Conservation (phyloP, 2,797 vertebrate genomes). For the Amniataba percoides region DNA sequence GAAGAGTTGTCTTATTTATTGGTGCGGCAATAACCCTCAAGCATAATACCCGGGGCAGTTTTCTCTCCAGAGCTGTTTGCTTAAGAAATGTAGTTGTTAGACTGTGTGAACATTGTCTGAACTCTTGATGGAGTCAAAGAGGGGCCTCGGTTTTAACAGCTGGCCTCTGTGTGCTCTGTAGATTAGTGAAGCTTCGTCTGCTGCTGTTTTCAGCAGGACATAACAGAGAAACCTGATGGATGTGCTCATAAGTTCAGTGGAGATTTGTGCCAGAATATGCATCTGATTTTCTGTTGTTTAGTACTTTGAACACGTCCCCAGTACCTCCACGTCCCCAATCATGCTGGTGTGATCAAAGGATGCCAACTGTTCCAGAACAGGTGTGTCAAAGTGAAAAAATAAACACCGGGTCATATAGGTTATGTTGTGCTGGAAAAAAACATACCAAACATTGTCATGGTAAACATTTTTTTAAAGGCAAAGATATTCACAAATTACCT, state of each 20-base stretch:
- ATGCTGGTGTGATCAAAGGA: too few species aligned
- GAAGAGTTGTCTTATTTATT: background rate
- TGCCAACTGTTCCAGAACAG: too few species aligned
- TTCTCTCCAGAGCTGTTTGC: constrained; percentile 41
- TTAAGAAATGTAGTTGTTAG: constrained; percentile 21
- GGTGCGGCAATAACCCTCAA: background rate
- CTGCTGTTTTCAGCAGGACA: background rate
- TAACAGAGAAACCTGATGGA: constrained; percentile 21
- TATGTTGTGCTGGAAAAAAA: too few species aligned
- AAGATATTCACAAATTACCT: too few species aligned
- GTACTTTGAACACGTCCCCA: background rate
- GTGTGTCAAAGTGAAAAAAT: too few species aligned
- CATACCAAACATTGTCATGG: too few species aligned
- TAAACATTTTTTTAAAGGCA: too few species aligned
- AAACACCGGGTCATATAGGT: too few species aligned
- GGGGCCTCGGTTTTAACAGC: constrained; percentile 52
- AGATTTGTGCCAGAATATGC: background rate
- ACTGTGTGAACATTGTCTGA: constrained; percentile 19
- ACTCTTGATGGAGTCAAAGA: background rate
- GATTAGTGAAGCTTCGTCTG: constrained; percentile 59
- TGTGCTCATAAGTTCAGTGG: background rate
- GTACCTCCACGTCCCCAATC: too few species aligned
- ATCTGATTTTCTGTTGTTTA: background rate
- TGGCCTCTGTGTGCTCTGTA: constrained; percentile 53
- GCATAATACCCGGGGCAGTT: background rate